These are phyloP conservation scores for Petrocephalus zakoni DNA, from an alignment of 2,113 vertebrate genomes.

Conservation along the genomic window DNA sequence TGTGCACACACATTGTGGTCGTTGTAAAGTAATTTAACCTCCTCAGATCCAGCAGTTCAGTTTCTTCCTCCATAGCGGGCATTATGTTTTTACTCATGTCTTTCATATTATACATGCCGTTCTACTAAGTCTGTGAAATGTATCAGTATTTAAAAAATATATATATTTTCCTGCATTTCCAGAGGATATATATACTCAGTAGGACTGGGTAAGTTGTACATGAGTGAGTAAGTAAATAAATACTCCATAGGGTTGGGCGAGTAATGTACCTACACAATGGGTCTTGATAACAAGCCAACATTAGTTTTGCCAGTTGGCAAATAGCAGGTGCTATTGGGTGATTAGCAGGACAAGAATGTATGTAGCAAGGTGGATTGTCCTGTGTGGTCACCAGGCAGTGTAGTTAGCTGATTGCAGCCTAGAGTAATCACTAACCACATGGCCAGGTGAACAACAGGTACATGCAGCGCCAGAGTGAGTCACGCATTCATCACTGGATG, in stretches of 20 bases:
- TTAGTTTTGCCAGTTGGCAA: not conserved
- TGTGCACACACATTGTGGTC: not conserved
- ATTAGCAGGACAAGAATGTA: not conserved
- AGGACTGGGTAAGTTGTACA: not conserved
- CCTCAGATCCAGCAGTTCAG: not conserved
- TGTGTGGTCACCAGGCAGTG: conserved; percentile 82
- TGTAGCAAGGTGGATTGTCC: conserved; percentile 20
- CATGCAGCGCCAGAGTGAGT: not conserved
- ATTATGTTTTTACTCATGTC: not conserved
- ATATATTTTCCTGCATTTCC: not conserved
- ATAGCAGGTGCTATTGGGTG: not conserved
- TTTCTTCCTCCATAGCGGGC: not conserved
- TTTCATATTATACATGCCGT: not conserved
- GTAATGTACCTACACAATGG: not conserved
- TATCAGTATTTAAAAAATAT: not conserved
- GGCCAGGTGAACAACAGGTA: conserved; percentile 64
- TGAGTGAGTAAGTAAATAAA: not conserved
- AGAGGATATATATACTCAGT: not conserved
- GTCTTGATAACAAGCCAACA: not conserved
- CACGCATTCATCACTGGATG: not conserved
- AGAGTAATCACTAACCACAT: conserved; percentile 83
- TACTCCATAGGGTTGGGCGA: not conserved
- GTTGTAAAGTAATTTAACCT: not conserved
- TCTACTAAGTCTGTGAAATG: not conserved
- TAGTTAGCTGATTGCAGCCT: conserved; percentile 81